Percentiles rank a stretch among this genome's conserved stretches.
These are phyloP conservation scores for Micrasema minimum DNA, from an alignment of 1,140 invertebrate genomes.

Conservation along the genomic window DNA sequence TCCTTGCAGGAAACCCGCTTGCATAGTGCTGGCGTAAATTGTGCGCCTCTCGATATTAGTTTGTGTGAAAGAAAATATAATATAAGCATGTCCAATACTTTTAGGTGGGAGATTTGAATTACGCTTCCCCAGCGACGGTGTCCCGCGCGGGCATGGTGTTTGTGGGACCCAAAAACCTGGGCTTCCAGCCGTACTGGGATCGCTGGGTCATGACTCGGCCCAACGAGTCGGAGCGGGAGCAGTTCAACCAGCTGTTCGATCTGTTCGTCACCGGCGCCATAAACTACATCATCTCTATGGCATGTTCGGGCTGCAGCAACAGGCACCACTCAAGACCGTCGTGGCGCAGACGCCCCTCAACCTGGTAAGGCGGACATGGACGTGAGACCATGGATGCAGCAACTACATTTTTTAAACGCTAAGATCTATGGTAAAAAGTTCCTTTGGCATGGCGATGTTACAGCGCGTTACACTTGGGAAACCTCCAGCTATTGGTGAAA, in stretches of 20 bases:
- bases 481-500: no score
- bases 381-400: no score
- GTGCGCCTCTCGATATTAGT: no score
- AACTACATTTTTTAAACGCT: no score
- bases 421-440: no score
- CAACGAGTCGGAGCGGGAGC: slow-evolving; percentile 66
- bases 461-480: no score
- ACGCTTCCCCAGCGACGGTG: slow-evolving; percentile 91
- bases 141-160: slow-evolving; percentile 94
- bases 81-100: no score
- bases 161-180: slow-evolving; percentile 90
- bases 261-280: slow-evolving; percentile 79
- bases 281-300: slow-evolving; percentile 82
- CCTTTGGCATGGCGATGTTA: no score
- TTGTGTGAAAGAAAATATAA: no score
- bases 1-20: no score
- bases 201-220: slow-evolving; percentile 69
- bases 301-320: slow-evolving; percentile 76
- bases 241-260: slow-evolving; percentile 73
- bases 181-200: slow-evolving; percentile 86
- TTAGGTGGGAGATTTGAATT: slow-evolving; percentile 85
- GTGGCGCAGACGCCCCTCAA: slow-evolving; percentile 86
- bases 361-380: no score
- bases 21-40: no score
- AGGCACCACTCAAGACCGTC: slow-evolving; percentile 80